These are phyloP conservation scores for Spinibarbus caldwelli DNA, from an alignment of 2,797 vertebrate genomes.

Conservation along the genomic window DNA sequence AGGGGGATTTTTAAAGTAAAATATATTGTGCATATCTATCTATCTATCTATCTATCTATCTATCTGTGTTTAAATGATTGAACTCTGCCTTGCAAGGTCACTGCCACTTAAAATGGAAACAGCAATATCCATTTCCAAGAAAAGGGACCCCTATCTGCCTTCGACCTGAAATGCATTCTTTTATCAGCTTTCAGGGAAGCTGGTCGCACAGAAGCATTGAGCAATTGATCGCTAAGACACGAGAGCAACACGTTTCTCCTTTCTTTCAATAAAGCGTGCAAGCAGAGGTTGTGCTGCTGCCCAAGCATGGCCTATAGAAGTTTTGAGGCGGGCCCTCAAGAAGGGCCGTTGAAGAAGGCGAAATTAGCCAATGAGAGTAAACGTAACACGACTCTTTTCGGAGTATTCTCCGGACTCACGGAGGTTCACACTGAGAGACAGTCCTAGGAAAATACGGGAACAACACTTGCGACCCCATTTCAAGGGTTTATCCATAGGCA, in stretches of 20 bases:
- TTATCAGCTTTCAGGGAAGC: slow-evolving; percentile 9
- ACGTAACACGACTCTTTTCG: slow-evolving; percentile 61
- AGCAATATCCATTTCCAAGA: slow-evolving; percentile 10
- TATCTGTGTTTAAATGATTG: not conserved
- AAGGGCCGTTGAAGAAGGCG: not conserved
- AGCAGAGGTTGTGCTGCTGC: too few species aligned
- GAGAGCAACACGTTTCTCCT: not conserved
- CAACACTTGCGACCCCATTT: slow-evolving; percentile 27
- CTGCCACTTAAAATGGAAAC: too few species aligned
- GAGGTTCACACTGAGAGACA: slow-evolving; percentile 57
- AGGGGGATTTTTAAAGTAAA: not conserved
- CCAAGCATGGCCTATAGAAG: not conserved
- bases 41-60: too few species aligned
- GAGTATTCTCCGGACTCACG: slow-evolving; percentile 44
- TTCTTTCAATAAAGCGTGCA: not conserved
- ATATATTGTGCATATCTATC: too few species aligned
- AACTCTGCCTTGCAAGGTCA: not conserved
- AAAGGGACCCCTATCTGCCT: not conserved
- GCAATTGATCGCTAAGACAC: not conserved
- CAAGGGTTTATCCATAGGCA: not conserved
- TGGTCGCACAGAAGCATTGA: not conserved
- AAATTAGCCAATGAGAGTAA: slow-evolving; percentile 37
- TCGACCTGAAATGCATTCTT: not conserved
- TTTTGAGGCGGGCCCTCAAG: not conserved
- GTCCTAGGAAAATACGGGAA: slow-evolving; percentile 68